Evolutionary conservation across 2,888 invertebrate species (phyloP).

Genomic region (Gymnoscelis rufifasciata): DNA sequence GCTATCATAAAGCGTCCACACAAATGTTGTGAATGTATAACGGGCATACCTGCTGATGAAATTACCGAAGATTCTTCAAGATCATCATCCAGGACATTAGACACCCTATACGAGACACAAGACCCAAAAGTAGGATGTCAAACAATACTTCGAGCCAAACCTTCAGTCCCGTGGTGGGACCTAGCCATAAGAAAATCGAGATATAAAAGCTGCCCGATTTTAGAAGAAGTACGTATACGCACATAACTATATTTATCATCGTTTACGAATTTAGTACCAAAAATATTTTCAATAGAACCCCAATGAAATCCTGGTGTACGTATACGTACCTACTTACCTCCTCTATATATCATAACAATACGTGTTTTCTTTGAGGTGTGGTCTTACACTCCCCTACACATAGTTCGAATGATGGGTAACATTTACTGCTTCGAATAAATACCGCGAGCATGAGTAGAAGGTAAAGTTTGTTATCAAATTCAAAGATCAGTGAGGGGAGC

Average conservation of each 20-base stretch:
- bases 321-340: no score
- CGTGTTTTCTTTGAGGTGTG: slow-evolving; percentile 38
- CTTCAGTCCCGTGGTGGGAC: slow-evolving; percentile 93
- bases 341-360: slow-evolving; percentile 8
- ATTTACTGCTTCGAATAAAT: slow-evolving; percentile 35
- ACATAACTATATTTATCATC: no score
- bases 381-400: slow-evolving; percentile 36
- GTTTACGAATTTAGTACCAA: no score
- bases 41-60: slow-evolving; percentile 66
- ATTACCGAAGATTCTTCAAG: slow-evolving; percentile 49
- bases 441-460: not conserved
- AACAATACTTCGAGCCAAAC: slow-evolving; percentile 82
- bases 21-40: slow-evolving; percentile 74
- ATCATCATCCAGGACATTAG: slow-evolving; percentile 61
- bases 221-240: slow-evolving; percentile 79
- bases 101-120: slow-evolving; percentile 73
- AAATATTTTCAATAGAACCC: no score
- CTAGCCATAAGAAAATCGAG: slow-evolving; percentile 88
- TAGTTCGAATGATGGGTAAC: slow-evolving; percentile 33
- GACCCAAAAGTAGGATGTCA: slow-evolving; percentile 85
- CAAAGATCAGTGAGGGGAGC: slow-evolving; percentile 48
- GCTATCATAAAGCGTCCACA: slow-evolving; percentile 53
- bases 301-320: no score
- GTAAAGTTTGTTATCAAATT: slow-evolving; percentile 38
- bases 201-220: slow-evolving; percentile 89